Base-by-base conservation (phyloP, 2,113 vertebrate species). In the Apistogramma diplotaenia region DNA sequence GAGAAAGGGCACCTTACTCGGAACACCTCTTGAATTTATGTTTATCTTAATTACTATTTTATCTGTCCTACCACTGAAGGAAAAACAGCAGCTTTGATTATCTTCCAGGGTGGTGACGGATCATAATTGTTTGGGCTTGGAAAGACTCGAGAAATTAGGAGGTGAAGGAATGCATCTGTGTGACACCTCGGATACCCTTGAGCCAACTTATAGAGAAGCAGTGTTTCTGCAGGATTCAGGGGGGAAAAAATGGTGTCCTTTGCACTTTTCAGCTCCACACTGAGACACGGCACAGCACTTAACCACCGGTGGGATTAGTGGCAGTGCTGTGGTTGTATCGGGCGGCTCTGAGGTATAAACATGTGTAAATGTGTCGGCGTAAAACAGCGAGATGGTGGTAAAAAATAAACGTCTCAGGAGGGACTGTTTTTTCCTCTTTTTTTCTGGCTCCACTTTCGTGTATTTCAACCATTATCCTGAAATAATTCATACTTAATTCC, bases 361-460 rank as follows among this genome's bases (percentile, higher is more conserved):
- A 25, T 75, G 74, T 87, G 59, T 58, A 71, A 91, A 85, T 81
- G 70, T 87, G 53, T 74, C 74, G 65, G 74, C 87, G 87, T 75
- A 35, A 81, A 85, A 35, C 55, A 43, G 51, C 8, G 59, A 51
- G 19, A 70, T 29, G 33, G 4, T 54, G 54, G 25, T 75, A 75
- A 62, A 83, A 85, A 82, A 55, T 40, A 49, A 78, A 33, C 5
- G 3, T 33, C 4, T 31, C 54, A 65, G 35, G 23, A 80, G 33
- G 31, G 33, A 8, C 7, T 6, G 29, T 31, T 31, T 31, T 6
- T 4, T 31, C 6, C 6, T 31, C 6, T 31, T 43, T 58, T 51
- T 9, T 37, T 27, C 25, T 40, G 23, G 23, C 18, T 51, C 46
- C 46, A 49, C 46, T 49, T 43, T 43, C 23, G 43, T 43, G 43